A percentile compares a stretch with the other conserved stretches of the same genome.
Conservation (phyloP, 2,888 invertebrate species). For the Carabus problematicus region DNA sequence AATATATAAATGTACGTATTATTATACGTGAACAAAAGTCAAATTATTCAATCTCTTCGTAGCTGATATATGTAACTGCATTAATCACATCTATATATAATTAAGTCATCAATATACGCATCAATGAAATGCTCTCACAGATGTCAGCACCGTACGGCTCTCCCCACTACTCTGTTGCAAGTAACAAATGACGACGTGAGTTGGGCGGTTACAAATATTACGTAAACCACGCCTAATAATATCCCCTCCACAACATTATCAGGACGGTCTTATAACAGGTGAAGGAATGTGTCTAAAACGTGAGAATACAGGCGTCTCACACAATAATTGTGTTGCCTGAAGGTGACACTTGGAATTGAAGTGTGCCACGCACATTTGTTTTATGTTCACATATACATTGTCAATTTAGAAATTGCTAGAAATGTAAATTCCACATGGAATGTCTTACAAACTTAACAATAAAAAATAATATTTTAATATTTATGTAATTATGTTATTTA, state of each 20-base stretch:
- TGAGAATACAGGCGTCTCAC: constrained; percentile 34
- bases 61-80: too few relatives aligned
- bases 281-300: constrained; percentile 40
- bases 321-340: constrained; percentile 33
- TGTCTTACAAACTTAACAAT: too few relatives aligned
- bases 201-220: constrained; percentile 18
- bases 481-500: too few relatives aligned
- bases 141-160: constrained; percentile 31
- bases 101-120: constrained; percentile 12
- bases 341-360: constrained; percentile 15
- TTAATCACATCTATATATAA: neutral
- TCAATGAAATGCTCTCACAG: constrained; percentile 18
- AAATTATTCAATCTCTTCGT: too few relatives aligned
- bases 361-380: too few relatives aligned
- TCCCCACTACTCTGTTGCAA: constrained; percentile 14
- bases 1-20: neutral
- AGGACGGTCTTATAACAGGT: constrained; percentile 22
- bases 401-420: too few relatives aligned
- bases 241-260: constrained; percentile 9
- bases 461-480: too few relatives aligned
- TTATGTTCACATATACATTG: too few relatives aligned
- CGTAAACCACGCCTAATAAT: constrained; percentile 17
- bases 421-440: too few relatives aligned
- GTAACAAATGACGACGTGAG: constrained; percentile 30
- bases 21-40: too few relatives aligned